phyloP scores from a whole-genome alignment of 2,113 vertebrate genomes.

The Bathybates hornii region DNA sequence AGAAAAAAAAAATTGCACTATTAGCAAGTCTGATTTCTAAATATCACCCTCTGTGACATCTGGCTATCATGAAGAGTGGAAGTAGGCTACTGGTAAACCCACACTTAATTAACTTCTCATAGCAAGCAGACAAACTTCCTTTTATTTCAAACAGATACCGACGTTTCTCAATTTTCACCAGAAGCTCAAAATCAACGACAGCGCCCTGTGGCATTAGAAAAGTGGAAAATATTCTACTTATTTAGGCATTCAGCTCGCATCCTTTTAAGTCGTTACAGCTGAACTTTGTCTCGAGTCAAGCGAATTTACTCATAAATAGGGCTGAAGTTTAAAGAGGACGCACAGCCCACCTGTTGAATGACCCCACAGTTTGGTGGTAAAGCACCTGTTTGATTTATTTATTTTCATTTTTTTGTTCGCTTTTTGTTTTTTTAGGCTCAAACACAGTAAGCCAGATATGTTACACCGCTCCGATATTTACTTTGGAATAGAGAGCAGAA shows the following conservation, averaged over 20 bases:
- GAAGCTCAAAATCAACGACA: not conserved
- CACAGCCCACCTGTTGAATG: not conserved
- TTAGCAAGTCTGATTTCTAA: slow-evolving; percentile 16
- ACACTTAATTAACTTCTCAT: slow-evolving; percentile 3
- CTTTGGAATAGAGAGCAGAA: not conserved
- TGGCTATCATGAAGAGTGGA: not conserved
- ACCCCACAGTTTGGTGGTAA: not conserved
- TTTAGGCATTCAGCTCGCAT: not conserved
- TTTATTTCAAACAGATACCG: not conserved
- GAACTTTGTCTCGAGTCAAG: not conserved
- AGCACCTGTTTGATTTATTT: not conserved
- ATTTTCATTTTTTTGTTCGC: accelerated
- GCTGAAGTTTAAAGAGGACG: not conserved
- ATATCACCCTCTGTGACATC: not conserved
- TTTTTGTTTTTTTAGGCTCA: not conserved
- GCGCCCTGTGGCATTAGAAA: not conserved
- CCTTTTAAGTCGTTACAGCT: not conserved
- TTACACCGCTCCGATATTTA: not conserved
- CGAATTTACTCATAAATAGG: not conserved
- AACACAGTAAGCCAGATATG: not conserved
- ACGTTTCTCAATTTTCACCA: not conserved
- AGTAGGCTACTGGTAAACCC: not conserved
- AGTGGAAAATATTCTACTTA: not conserved
- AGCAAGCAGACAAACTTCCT: slow-evolving; percentile 24
- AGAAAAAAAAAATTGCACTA: not conserved